Evolutionary conservation across 2,113 vertebrate species (phyloP), one percentile per base, ranked within the genome.

Genomic region (Clarias magur): DNA sequence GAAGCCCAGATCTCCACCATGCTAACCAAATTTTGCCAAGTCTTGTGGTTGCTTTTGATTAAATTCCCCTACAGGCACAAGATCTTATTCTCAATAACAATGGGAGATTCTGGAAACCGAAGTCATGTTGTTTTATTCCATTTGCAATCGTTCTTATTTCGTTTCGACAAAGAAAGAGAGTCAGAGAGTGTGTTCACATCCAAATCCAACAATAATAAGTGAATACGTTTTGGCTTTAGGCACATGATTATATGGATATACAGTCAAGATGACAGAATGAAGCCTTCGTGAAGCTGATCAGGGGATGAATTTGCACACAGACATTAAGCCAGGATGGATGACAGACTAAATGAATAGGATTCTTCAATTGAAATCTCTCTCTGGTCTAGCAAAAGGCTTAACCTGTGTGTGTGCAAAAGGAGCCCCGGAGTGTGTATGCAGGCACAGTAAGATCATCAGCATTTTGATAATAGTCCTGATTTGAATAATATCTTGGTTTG

Each of bases 381-480:
- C 27, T 30, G 12, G 15, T 68, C 30, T 63, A 83, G 80, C 21
- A 38, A 42, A 65, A 16, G 17, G 11, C 82, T 68, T 25, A 38
- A 34, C 21, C 27, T 23, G 6, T 56, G 48, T 11, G 62, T 11
- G 62, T 83, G 63, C 63, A 56, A 16, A 75, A 76, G 56, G 42
- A 76, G 15, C 30, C 56, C 38, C 57, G 12, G 57, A 60, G 57
- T 76, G 53, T 11, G 60, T 60, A 19, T 62, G 56, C 30, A 79
- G n/a, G 34, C 38, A 27, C 27, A 42, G 67, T 21, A 57, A 84
- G 11, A 6, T 72, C 56, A 83, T 73, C 6, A 59, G 38, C 42
- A 25, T 79, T 67, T 84, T 34, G n/a, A 79, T 42, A 59, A 80
- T 9, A 85, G 70, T 63, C 84, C 85, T 57, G 85, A 25, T 80